Evolutionary conservation across 1,140 invertebrate genomes (phyloP), one percentile per base, ranked within the genome.

Genomic region (Anagrus nilaparvatae): DNA sequence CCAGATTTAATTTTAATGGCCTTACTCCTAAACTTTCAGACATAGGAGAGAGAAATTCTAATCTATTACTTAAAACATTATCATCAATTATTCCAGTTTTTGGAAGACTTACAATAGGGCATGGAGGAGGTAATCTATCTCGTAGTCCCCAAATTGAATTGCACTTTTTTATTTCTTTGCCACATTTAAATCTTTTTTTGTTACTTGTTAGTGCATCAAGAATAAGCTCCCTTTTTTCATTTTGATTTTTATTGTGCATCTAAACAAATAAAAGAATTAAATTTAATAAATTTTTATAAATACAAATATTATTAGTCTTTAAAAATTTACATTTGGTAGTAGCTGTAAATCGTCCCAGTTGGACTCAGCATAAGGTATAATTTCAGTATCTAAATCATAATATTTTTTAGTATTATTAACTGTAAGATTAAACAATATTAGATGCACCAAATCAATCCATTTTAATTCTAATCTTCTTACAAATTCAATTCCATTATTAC

Each of bases 371-470:
- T 86, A 92, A 8, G 84, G 82, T 68, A 88, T 75, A 48, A 93
- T 81, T 50, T 81, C 78, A 24, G 75, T 77, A 50, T 88, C 78
- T 51, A 89, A 70, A 67, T 91, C 85, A 65, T 86, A 85, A 70
- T 88, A 91, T 61, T 89, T 90, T 53, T 81, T 81, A 48, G 79
- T 77, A 59, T 85, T 81, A 55, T 79, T 78, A 1, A 83, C 73
- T 16, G 84, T 87, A 45, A 92, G 69, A 74, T 92, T 89, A 65
- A 86, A 92, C 32, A 92, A 69, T 54, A 84, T 80, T 48, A 94
- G 73, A 65, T 92, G 88, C 28, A 87, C 80, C 50, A 92, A 65
- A 63, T 92, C 87, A 25, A 83, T 75, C 86, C 87, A 87, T 58
- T 82, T 79, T 54, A 87, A 70, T 71, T 86, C 82, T 46, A 88